Base-by-base conservation (phyloP, 2,888 invertebrate genomes). In the Tethea ocularis region DNA sequence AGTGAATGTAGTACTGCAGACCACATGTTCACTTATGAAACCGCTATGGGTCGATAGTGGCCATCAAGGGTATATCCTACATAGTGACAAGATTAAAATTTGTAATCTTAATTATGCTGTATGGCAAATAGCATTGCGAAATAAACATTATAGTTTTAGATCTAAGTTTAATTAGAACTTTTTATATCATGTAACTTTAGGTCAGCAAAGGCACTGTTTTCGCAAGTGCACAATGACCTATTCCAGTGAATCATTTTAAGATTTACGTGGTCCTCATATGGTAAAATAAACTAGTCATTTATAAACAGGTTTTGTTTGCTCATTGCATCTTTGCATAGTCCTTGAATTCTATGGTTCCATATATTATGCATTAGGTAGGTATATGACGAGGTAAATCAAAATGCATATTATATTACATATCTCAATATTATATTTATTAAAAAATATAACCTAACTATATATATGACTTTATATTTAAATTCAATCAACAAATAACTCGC, bases 401-500 rank as follows among this genome's bases (percentile, higher is more conserved):
- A 66, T n/a, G 72, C 82, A 77, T 53, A 68, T 64, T 89, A 88
- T 90, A 89, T 91, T 91, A 92, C 91, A 92, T 92, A 92, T 92
- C 88, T 92, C 92, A 93, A 92, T 93, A 91, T 92, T 91, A 91
- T 92, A 91, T 91, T 92, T 93, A 92, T 92, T 92, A 92, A 92
- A 93, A 93, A 93, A 93, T 92, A 93, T 93, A 93, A 92, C 92
- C 92, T 93, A 92, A 90, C 92, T 93, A 92, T 91, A 90, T 91
- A 91, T 91, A 91, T 91, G 91, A 92, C 92, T 92, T 89, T 91
- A 92, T 91, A 91, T 90, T 92, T 89, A 90, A 89, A 88, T 89
- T 89, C 87, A 89, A 92, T 91, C 91, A 93, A 93, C 93, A 93
- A 91, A 89, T 91, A 91, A 91, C 90, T 89, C 87, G 88, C 89